Percentiles rank a stretch among this genome's conserved stretches.
Evolutionary conservation across 2,888 invertebrate species (phyloP).

Genomic region (Platerodrilus igneus): DNA sequence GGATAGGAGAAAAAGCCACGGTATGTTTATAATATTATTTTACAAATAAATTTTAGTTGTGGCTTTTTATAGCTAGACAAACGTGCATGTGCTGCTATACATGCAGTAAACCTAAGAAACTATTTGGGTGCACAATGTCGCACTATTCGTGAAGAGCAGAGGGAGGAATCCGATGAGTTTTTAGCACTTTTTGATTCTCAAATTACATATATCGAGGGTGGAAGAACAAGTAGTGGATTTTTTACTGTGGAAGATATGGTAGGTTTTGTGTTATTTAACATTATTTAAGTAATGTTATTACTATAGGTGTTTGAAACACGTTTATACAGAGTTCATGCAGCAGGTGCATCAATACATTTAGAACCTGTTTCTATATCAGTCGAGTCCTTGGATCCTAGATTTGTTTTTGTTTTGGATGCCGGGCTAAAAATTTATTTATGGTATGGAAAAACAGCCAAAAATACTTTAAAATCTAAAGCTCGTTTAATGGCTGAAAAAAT

Average conservation of each 20-base stretch:
- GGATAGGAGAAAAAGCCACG: constrained; percentile 95
- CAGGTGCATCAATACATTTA: constrained; percentile 82
- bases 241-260: constrained; percentile 92
- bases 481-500: constrained; percentile 95
- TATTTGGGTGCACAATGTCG: constrained; percentile 89
- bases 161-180: constrained; percentile 96
- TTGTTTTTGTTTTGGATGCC: constrained; percentile 87
- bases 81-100: constrained; percentile 94
- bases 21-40: constrained; percentile 51
- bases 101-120: constrained; percentile 97
- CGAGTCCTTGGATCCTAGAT: constrained; percentile 81
- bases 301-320: constrained; percentile 73
- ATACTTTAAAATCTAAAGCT: constrained; percentile 82
- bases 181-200: constrained; percentile 84
- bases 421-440: constrained; percentile 85
- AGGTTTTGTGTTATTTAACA: constrained; percentile 36
- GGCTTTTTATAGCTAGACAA: constrained; percentile 72
- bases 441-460: constrained; percentile 83
- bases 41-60: constrained; percentile 1
- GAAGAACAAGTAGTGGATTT: constrained; percentile 95
- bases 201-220: constrained; percentile 94
- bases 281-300: constrained; percentile 22
- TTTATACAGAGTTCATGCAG: constrained; percentile 83
- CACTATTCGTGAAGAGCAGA: constrained; percentile 94
- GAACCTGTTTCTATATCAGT: constrained; percentile 75